Evolutionary conservation across 2,888 invertebrate genomes (phyloP).

Genomic region (Tiliacea aurago): DNA sequence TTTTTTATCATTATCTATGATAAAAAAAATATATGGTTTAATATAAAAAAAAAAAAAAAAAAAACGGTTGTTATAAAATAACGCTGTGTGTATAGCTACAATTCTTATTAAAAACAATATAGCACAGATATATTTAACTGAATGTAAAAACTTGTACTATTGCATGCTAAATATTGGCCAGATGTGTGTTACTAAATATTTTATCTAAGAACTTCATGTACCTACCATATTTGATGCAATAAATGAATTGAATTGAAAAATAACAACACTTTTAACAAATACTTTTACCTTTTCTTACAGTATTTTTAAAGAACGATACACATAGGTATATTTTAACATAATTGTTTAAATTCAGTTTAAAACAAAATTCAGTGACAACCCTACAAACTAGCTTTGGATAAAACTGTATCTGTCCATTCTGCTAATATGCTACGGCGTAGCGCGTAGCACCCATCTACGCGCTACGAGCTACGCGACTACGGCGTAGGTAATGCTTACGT

Average conservation of each 20-base stretch:
- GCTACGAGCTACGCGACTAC: conserved; percentile 33
- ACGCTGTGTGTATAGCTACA: neutral
- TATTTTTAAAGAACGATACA: neutral
- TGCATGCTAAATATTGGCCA: too few species aligned
- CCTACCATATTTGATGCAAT: too few species aligned
- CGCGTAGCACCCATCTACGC: conserved; percentile 22
- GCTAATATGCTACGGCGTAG: conserved; percentile 23
- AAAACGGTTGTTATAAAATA: neutral
- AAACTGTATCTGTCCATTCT: conserved; percentile 12
- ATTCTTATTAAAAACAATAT: neutral
- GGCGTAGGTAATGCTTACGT: neutral
- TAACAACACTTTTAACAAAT: too few species aligned
- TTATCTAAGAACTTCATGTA: too few species aligned
- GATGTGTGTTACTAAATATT: too few species aligned
- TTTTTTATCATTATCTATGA: too few species aligned
- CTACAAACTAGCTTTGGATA: neutral
- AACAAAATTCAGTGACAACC: neutral
- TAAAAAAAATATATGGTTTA: too few species aligned
- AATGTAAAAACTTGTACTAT: too few species aligned
- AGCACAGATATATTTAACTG: too few species aligned
- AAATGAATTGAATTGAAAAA: too few species aligned
- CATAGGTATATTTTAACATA: neutral
- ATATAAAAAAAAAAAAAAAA: too few species aligned
- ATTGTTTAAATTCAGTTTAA: neutral
- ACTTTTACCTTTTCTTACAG: neutral